Percentiles rank a stretch among this genome's conserved stretches.
phyloP scores from a whole-genome alignment of 2,888 invertebrate species.

The Chelonus formosanus region DNA sequence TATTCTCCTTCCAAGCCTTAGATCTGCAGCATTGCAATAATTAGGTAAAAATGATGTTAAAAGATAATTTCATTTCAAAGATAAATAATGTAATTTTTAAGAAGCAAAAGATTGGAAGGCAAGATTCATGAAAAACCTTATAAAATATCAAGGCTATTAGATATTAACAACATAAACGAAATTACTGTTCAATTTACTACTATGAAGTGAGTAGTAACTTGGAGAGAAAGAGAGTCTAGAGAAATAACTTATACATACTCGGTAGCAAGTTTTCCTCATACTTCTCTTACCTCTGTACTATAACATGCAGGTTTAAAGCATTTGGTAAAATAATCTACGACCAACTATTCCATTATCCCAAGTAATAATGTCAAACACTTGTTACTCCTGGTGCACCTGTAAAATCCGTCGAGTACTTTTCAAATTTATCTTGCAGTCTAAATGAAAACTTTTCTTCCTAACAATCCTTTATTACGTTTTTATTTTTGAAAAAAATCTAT shows the following conservation, averaged over 20 bases:
- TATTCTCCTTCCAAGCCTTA: no score
- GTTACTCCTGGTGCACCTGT: conserved; percentile 8
- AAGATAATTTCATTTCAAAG: no score
- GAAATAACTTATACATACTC: background rate
- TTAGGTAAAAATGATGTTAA: no score
- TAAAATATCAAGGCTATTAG: no score
- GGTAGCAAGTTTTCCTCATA: conserved; percentile 4
- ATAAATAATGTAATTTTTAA: no score
- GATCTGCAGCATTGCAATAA: no score
- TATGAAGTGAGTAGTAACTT: background rate
- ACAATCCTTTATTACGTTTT: conserved; percentile 1
- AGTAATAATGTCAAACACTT: conserved; percentile 13
- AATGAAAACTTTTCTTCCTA: conserved; percentile 8
- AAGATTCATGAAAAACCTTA: no score
- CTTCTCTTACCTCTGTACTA: background rate
- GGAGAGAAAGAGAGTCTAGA: background rate
- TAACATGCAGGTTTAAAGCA: conserved; percentile 4
- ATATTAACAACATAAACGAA: no score
- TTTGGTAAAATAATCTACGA: conserved; percentile 8
- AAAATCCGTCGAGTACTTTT: conserved; percentile 10
- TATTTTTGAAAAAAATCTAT: background rate
- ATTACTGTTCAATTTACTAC: no score
- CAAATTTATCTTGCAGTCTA: conserved; percentile 9
- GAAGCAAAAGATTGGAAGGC: no score
- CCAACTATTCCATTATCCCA: conserved; percentile 8